Base-by-base conservation (phyloP, 1,140 invertebrate species). In the Helicoverpa zea region DNA sequence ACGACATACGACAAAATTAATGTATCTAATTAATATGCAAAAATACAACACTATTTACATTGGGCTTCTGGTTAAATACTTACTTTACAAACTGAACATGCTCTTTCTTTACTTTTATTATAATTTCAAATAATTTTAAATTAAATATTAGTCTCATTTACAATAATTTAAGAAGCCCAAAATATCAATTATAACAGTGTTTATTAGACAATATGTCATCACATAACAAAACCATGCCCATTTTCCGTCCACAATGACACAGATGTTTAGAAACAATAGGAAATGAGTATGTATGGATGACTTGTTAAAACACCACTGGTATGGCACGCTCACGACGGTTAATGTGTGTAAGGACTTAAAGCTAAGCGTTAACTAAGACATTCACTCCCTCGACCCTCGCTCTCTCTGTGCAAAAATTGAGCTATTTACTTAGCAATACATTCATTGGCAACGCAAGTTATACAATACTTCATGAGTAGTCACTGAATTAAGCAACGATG, bases 271-370 rank as follows among this genome's bases (percentile, higher is more conserved):
- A 18, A 35, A 64, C 59, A 12, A 77, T 66, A 30, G 64, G 35
- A 18, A 80, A 29, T 58, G 51, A 68, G 63, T 75, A 82, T 75
- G 72, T 49, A 79, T 75, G 63, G 52, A 87, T 81, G 81, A 84
- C 73, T 83, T 83, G 78, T 82, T 77, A 86, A 72, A 74, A 77
- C 47, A 81, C 86, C 84, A 68, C 77, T 89, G 89, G 92, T 92
- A 92, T 89, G 86, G 90, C 93, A 94, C 93, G 93, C 93, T 94
- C 91, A 93, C 92, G 85, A 83, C 43, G 51, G 86, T 88, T 89
- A 90, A 88, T 85, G 68, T 85, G 68, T 89, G 83, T 82, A 58
- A 84, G 88, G 86, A 87, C 74, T 68, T 13, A 11, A 89, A 89
- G 89, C 89, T 61, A 90, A 90, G 88, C 88, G 75, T 88, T 88